Conservation (phyloP, 2,888 invertebrate species). For the Synergus gifuensis region DNA sequence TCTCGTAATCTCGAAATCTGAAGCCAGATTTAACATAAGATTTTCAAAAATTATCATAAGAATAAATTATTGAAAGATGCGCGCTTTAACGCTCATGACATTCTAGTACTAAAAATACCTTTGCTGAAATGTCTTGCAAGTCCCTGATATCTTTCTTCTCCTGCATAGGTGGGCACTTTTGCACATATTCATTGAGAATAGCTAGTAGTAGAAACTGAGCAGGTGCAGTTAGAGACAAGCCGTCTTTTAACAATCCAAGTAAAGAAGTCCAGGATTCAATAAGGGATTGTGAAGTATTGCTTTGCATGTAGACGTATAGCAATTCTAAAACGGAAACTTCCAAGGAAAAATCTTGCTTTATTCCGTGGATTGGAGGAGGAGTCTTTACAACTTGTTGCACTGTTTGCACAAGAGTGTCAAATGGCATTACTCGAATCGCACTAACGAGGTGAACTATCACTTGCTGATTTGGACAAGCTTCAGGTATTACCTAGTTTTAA, state of each 20-base stretch:
- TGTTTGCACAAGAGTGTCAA: slow-evolving; percentile 90
- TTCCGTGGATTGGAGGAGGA: slow-evolving; percentile 83
- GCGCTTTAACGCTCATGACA: too few species aligned
- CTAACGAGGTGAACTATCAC: slow-evolving; percentile 89
- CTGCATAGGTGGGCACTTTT: slow-evolving; percentile 86
- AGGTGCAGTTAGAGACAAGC: slow-evolving; percentile 85
- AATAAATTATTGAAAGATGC: too few species aligned
- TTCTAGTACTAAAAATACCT: slow-evolving; percentile 75
- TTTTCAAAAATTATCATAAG: too few species aligned
- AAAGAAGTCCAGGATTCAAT: slow-evolving; percentile 89
- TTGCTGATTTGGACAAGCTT: slow-evolving; percentile 85
- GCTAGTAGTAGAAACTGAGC: slow-evolving; percentile 89
- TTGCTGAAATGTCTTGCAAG: slow-evolving; percentile 86
- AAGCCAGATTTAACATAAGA: too few species aligned
- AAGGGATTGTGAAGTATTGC: slow-evolving; percentile 84
- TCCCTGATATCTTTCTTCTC: slow-evolving; percentile 91
- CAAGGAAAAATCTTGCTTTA: slow-evolving; percentile 81
- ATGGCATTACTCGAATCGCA: slow-evolving; percentile 90
- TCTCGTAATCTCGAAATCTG: too few species aligned
- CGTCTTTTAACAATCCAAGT: slow-evolving; percentile 87
- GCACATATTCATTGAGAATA: slow-evolving; percentile 90
- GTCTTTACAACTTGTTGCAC: slow-evolving; percentile 90
- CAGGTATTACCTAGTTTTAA: slow-evolving; percentile 79
- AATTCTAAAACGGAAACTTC: slow-evolving; percentile 91
- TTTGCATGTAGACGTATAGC: slow-evolving; percentile 86